Percentiles rank a stretch among this genome's conserved stretches.
Evolutionary conservation across 2,888 invertebrate genomes (phyloP).

Genomic region (Alitta virens): DNA sequence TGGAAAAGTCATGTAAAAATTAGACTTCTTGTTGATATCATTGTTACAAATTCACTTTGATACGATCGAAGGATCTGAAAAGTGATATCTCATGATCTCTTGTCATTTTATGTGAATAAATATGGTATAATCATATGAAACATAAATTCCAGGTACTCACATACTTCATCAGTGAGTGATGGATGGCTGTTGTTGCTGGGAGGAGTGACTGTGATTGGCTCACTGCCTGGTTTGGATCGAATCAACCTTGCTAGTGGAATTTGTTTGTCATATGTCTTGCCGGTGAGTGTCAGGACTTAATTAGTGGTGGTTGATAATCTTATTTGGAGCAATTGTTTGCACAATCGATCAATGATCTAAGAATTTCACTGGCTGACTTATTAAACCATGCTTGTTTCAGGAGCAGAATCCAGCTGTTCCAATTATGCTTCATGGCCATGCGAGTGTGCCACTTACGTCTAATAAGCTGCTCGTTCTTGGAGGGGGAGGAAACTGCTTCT

Average conservation of each 20-base stretch:
- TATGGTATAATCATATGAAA: background rate
- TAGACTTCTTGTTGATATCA: too few relatives aligned
- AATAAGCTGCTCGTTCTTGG: slow-evolving; percentile 52
- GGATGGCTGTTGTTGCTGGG: slow-evolving; percentile 53
- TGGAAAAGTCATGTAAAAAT: too few relatives aligned
- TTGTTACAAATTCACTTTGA: too few relatives aligned
- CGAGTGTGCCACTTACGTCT: slow-evolving; percentile 40
- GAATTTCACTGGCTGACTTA: too few relatives aligned
- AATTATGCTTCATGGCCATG: slow-evolving; percentile 53
- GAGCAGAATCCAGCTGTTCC: slow-evolving; percentile 38
- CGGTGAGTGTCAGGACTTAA: slow-evolving; percentile 41
- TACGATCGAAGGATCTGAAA: too few relatives aligned
- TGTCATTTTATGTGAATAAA: background rate
- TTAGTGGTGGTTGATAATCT: too few relatives aligned
- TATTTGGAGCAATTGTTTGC: too few relatives aligned
- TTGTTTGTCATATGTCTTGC: slow-evolving; percentile 47
- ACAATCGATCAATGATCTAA: too few relatives aligned
- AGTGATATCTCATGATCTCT: too few relatives aligned
- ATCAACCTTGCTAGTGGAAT: slow-evolving; percentile 42
- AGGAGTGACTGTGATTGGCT: slow-evolving; percentile 47
- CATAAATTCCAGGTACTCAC: slow-evolving; percentile 51
- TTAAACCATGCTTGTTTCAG: slow-evolving; percentile 33
- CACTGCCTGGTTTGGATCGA: slow-evolving; percentile 50
- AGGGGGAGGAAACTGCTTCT: slow-evolving; percentile 62
- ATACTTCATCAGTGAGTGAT: slow-evolving; percentile 49